These are phyloP conservation scores for Eumaeus atala DNA, from an alignment of 1,140 invertebrate species.

Conservation along the genomic window DNA sequence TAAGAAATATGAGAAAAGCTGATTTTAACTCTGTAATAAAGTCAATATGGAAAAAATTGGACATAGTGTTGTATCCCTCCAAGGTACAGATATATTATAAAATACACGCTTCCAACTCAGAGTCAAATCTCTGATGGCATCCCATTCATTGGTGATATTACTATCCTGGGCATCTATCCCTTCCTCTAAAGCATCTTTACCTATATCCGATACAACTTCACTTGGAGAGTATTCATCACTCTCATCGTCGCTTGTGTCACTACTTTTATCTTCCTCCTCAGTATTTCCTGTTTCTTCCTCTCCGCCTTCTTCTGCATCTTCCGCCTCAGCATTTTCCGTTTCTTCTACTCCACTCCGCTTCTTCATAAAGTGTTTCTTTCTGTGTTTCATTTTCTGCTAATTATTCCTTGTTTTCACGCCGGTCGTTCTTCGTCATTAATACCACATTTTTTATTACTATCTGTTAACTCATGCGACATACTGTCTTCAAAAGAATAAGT, in stretches of 20 bases:
- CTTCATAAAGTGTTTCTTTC: slow-evolving; percentile 16
- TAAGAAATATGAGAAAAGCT: no score
- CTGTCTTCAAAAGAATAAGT: slow-evolving; percentile 17
- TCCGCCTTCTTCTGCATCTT: slow-evolving; percentile 14
- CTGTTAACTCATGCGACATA: slow-evolving; percentile 17
- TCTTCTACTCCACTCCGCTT: slow-evolving; percentile 19
- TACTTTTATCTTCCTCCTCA: slow-evolving; percentile 17
- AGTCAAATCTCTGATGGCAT: slow-evolving; percentile 11
- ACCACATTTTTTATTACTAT: slow-evolving; percentile 14
- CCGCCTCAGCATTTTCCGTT: slow-evolving; percentile 15
- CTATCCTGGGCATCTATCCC: slow-evolving; percentile 7
- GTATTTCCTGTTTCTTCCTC: slow-evolving; percentile 17
- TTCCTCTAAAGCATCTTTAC: slow-evolving; percentile 12
- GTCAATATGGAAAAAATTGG: no score
- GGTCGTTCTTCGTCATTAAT: slow-evolving; percentile 10
- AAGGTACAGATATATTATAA: no score
- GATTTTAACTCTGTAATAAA: no score
- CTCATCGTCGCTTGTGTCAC: slow-evolving; percentile 13
- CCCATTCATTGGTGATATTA: background rate
- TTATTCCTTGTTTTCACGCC: slow-evolving; percentile 9
- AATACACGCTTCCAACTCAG: slow-evolving; percentile 14
- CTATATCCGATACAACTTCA: slow-evolving; percentile 18
- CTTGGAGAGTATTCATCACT: slow-evolving; percentile 20
- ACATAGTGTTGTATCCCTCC: no score
- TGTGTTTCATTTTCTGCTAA: slow-evolving; percentile 14